Percentiles rank a stretch among this genome's conserved stretches.
Conservation (phyloP, 1,140 invertebrate genomes). For the Bombus waltoni region DNA sequence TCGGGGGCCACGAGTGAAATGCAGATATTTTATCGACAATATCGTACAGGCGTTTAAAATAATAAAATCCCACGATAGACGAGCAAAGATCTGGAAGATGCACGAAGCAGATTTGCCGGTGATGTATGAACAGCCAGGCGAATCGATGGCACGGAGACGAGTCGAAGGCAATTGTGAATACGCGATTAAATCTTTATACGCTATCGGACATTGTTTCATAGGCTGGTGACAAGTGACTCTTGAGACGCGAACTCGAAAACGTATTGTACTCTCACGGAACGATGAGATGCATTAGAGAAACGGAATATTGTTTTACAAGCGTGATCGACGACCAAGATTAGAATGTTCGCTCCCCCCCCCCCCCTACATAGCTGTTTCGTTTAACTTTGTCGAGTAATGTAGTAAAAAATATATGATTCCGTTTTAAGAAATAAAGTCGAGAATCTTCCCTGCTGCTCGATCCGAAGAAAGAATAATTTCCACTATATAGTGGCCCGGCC, state of each 20-base stretch:
- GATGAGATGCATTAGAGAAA: slow-evolving; percentile 22
- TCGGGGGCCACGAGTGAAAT: slow-evolving; percentile 20
- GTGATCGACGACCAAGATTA: slow-evolving; percentile 20
- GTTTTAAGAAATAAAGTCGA: no score
- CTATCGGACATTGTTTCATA: slow-evolving; percentile 44
- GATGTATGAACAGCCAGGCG: slow-evolving; percentile 68
- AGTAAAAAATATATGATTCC: no score
- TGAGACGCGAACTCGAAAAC: neutral
- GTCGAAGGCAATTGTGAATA: slow-evolving; percentile 36
- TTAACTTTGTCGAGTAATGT: neutral
- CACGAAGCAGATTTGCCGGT: slow-evolving; percentile 73
- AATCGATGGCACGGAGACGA: slow-evolving; percentile 59
- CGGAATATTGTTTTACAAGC: slow-evolving; percentile 23
- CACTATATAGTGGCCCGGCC: no score
- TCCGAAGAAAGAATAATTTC: no score
- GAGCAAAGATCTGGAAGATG: slow-evolving; percentile 72
- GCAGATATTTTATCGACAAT: slow-evolving; percentile 47
- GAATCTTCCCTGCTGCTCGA: fast-evolving
- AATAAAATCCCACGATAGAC: slow-evolving; percentile 70
- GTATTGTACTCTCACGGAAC: neutral
- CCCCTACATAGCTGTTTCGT: no score
- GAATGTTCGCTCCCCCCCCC: neutral
- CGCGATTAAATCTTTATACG: slow-evolving; percentile 45
- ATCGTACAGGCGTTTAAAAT: slow-evolving; percentile 49
- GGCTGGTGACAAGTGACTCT: slow-evolving; percentile 11